phyloP scores from a whole-genome alignment of 2,113 vertebrate genomes.

The Apistogramma diplotaenia region DNA sequence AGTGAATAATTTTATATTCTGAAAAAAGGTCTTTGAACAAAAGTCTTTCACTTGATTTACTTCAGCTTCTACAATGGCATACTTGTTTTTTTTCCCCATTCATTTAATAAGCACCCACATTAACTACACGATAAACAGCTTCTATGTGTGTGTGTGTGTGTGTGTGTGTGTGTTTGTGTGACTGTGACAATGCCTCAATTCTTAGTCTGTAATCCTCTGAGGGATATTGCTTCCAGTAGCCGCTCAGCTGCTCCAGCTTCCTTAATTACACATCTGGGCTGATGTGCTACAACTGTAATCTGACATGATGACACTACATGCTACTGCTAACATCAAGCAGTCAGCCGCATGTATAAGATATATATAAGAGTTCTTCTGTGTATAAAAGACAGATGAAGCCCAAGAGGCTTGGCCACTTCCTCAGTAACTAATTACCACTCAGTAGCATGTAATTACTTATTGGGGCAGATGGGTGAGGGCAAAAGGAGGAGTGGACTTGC shows the following conservation, averaged over 20 bases:
- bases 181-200: slow-evolving; percentile 52
- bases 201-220: slow-evolving; percentile 59
- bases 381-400: slow-evolving; percentile 25
- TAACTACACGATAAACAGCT: slow-evolving; percentile 17
- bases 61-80: neutral
- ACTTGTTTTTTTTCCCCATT: neutral
- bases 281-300: slow-evolving; percentile 61
- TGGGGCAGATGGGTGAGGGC: slow-evolving; percentile 18
- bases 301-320: slow-evolving; percentile 55
- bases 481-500: neutral
- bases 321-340: slow-evolving; percentile 32
- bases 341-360: neutral
- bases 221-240: slow-evolving; percentile 61
- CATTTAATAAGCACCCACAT: neutral
- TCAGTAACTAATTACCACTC: slow-evolving; percentile 48
- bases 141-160: neutral
- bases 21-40: neutral
- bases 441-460: slow-evolving; percentile 43
- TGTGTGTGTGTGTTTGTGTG: neutral
- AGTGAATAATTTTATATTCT: neutral
- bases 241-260: slow-evolving; percentile 49
- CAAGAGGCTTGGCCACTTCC: slow-evolving; percentile 16
- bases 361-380: neutral
- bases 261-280: slow-evolving; percentile 72
- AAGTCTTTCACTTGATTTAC: neutral